Base-by-base conservation (phyloP, 2,797 vertebrate genomes). In the Coregonus suidteri region DNA sequence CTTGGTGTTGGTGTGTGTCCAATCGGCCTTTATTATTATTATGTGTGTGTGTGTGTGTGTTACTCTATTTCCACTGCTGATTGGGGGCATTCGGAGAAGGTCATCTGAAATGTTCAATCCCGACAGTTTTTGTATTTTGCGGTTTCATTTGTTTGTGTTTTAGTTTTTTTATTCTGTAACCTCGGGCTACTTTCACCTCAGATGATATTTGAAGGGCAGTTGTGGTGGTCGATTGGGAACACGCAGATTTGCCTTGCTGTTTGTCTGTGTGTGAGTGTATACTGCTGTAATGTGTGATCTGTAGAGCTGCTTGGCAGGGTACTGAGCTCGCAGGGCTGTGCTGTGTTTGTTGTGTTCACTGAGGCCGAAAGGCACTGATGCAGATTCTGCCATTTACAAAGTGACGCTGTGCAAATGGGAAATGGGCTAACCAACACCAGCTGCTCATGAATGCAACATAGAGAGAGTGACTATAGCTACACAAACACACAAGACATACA, bases 311-410 rank as follows among this genome's bases (percentile, higher is more conserved):
- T 69, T 31, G 79, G 59, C 59, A 62, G 59, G 59, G 20, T 25
- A 62, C 59, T 62, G 62, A 76, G 75, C 85, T 75, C 79, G 13
- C 79, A 73, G 80, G 82, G 69, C 13, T 7, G 18, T 74, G n/a
- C 25, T 6, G 77, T 59, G 67, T 62, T 88, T 56, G 53, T 62
- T 73, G 71, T 86, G 83, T 92, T 89, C 88, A 81, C 76, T 41
- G 84, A 76, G 85, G 81, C 88, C 77, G 70, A 82, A 83, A 90
- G 82, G 74, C 79, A 41, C n/a, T 7, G 20, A 89, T 90, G 90
- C 88, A 88, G 88, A 91, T 91, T 93, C 88, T 88, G 83, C 85
- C 89, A 89, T 91, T 93, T 90, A 88, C 81, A 84, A 78, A 86
- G 84, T 78, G 76, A 78, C 87, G 64, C 78, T n/a, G 53, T 73